Conservation (phyloP, 1,140 invertebrate genomes). For the Proales similis region DNA sequence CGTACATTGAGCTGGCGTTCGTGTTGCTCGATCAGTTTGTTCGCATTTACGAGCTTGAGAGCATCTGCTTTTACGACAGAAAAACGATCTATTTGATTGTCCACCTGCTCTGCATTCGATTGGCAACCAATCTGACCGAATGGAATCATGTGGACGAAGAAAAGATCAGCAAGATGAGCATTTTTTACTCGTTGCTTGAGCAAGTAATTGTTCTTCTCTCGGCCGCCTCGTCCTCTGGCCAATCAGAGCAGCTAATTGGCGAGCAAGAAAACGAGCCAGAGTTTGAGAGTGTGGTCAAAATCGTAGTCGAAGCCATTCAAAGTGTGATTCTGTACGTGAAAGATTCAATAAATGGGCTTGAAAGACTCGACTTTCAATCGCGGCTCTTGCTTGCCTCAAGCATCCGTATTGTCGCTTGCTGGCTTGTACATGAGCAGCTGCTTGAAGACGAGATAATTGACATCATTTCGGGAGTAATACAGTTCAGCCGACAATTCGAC, state of each 20-base stretch:
- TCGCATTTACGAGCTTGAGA: constrained; percentile 20
- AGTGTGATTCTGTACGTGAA: constrained; percentile 11
- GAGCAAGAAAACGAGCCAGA: constrained; percentile 17
- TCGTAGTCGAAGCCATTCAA: constrained; percentile 21
- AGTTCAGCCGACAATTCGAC: no score
- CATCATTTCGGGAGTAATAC: constrained; percentile 2
- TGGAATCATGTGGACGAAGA: neutral
- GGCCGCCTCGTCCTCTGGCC: constrained; percentile 4
- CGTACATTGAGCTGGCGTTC: constrained; percentile 7
- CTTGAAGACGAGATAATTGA: constrained; percentile 28
- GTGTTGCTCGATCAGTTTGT: constrained; percentile 18
- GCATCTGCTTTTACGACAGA: constrained; percentile 15
- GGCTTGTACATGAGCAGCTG: constrained; percentile 24
- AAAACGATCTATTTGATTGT: constrained; percentile 30
- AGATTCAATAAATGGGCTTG: constrained; percentile 8
- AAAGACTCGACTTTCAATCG: neutral
- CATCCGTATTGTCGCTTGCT: constrained; percentile 10
- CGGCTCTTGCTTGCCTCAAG: constrained; percentile 12
- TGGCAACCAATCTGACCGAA: constrained; percentile 1
- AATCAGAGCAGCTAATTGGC: neutral
- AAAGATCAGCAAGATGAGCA: constrained; percentile 5
- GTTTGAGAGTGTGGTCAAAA: constrained; percentile 27
- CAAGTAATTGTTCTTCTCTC: constrained; percentile 26
- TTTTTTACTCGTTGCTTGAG: constrained; percentile 13
- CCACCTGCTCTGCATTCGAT: constrained; percentile 25